Evolutionary conservation across 2,888 invertebrate genomes (phyloP).

Genomic region (Chrysotoxum bicinctum): DNA sequence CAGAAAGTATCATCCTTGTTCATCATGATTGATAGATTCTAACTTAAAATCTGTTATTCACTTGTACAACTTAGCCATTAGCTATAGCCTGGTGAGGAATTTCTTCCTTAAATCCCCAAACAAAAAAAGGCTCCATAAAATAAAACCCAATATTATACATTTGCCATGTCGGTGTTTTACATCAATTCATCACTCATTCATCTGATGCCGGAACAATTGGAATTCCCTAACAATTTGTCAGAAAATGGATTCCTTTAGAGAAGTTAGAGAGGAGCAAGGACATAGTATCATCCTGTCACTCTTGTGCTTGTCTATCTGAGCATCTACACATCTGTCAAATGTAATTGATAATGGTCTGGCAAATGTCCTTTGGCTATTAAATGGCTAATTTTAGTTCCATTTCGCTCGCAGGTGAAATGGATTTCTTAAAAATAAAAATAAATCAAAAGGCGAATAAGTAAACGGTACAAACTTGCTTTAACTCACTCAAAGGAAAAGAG

Average conservation of each 20-base stretch:
- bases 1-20: background rate
- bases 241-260: slow-evolving; percentile 29
- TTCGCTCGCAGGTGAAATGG: slow-evolving; percentile 39
- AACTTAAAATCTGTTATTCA: slow-evolving; percentile 29
- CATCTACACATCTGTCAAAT: slow-evolving; percentile 66
- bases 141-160: background rate
- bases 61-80: slow-evolving; percentile 37
- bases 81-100: background rate
- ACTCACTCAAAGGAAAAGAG: background rate
- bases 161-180: slow-evolving; percentile 21
- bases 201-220: slow-evolving; percentile 11
- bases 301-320: slow-evolving; percentile 42
- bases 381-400: background rate
- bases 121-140: slow-evolving; percentile 32
- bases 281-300: slow-evolving; percentile 46
- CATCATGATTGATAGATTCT: slow-evolving; percentile 56
- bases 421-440: background rate
- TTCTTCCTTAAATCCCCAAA: slow-evolving; percentile 9
- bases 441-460: too few relatives aligned
- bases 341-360: slow-evolving; percentile 62
- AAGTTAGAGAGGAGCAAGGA: slow-evolving; percentile 6
- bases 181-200: slow-evolving; percentile 61
- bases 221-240: slow-evolving; percentile 67
- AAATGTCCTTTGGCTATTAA: slow-evolving; percentile 4
- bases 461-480: too few relatives aligned